A percentile compares a stretch with the other conserved stretches of the same genome.
Conservation (phyloP, 2,888 invertebrate genomes). For the Diloba caeruleocephala region DNA sequence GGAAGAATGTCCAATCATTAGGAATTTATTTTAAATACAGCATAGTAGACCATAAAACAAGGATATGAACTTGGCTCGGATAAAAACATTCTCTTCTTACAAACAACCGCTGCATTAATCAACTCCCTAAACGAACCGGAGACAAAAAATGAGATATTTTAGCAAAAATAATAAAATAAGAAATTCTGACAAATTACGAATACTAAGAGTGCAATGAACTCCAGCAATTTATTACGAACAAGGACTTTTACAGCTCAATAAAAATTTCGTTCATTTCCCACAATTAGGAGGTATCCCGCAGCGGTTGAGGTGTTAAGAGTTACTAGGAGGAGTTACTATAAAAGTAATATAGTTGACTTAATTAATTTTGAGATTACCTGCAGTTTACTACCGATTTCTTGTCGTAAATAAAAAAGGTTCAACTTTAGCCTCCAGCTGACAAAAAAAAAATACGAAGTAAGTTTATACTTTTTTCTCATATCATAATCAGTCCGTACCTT, state of each 20-base stretch:
- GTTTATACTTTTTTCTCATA: no score
- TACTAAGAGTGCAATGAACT: slow-evolving; percentile 70
- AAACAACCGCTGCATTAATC: slow-evolving; percentile 38
- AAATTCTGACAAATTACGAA: slow-evolving; percentile 70
- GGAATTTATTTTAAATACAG: no score
- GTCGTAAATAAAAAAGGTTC: no score
- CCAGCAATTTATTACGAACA: slow-evolving; percentile 76
- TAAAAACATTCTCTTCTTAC: slow-evolving; percentile 26
- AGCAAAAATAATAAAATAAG: slow-evolving; percentile 16
- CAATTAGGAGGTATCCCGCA: slow-evolving; percentile 43
- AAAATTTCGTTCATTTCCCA: slow-evolving; percentile 79
- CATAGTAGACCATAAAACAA: slow-evolving; percentile 6
- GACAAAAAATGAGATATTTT: slow-evolving; percentile 42
- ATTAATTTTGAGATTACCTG: slow-evolving; percentile 67
- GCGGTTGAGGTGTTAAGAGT: slow-evolving; percentile 49
- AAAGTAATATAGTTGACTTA: slow-evolving; percentile 66
- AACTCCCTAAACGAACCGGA: slow-evolving; percentile 13
- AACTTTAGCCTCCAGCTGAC: not conserved
- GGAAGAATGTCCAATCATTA: no score
- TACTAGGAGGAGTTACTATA: slow-evolving; percentile 54
- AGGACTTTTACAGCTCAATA: slow-evolving; percentile 78
- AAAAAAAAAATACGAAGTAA: not conserved
- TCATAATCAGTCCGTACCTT: no score
- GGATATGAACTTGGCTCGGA: slow-evolving; percentile 26
- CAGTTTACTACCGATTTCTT: slow-evolving; percentile 56